A percentile compares a stretch with the other conserved stretches of the same genome.
phyloP scores from a whole-genome alignment of 2,797 vertebrate genomes.

The Sebastes matsubarae region DNA sequence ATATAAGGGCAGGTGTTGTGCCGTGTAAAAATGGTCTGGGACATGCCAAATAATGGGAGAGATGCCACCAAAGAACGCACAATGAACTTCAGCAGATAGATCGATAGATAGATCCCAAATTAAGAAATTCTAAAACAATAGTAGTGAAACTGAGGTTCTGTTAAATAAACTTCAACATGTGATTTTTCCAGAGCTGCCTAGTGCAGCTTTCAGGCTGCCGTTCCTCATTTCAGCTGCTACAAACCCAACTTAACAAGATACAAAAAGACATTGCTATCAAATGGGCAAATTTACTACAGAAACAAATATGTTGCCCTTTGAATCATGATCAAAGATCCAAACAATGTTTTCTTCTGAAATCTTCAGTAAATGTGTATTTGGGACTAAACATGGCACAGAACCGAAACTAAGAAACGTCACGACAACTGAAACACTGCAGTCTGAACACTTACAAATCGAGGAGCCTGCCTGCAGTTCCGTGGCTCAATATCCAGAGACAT shows the following conservation, averaged over 20 bases:
- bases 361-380: not conserved
- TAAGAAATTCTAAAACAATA: too few species aligned
- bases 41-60: too few species aligned
- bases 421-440: not conserved
- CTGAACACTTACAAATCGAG: constrained; percentile 90
- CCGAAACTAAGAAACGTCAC: not conserved
- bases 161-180: too few species aligned
- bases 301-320: not conserved
- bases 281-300: not conserved
- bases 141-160: too few species aligned
- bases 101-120: too few species aligned
- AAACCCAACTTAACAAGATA: not conserved
- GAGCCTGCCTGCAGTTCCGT: constrained; percentile 92
- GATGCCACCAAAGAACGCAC: too few species aligned
- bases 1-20: too few species aligned
- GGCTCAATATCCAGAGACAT: constrained; percentile 96
- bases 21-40: too few species aligned
- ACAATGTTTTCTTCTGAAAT: not conserved
- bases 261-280: not conserved
- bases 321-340: not conserved
- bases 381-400: not conserved
- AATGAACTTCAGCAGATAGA: too few species aligned
- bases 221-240: not conserved
- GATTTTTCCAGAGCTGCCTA: too few species aligned
- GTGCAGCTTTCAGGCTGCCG: not conserved